Conservation (phyloP, 2,888 invertebrate genomes). For the Parascotia fuliginaria region DNA sequence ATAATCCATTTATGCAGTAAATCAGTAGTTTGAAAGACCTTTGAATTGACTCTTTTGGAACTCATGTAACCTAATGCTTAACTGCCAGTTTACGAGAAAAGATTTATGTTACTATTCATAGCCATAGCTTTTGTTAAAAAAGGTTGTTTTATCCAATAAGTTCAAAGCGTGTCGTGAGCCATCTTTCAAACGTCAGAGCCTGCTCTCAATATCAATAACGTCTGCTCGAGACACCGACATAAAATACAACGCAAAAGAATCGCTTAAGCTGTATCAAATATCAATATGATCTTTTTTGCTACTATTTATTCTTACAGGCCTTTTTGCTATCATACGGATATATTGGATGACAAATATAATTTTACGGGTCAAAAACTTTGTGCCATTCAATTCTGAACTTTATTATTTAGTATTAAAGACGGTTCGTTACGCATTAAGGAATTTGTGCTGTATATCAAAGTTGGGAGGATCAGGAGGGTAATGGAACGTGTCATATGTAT, state of each 20-base stretch:
- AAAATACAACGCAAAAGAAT: constrained; percentile 28
- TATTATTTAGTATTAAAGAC: constrained; percentile 10
- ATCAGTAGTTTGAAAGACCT: no score
- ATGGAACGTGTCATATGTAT: constrained; percentile 75
- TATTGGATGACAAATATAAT: constrained; percentile 29
- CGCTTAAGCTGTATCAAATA: constrained; percentile 43
- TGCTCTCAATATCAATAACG: neutral
- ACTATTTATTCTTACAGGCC: constrained; percentile 31
- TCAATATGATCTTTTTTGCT: constrained; percentile 34
- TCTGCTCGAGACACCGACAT: constrained; percentile 2
- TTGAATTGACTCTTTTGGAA: no score
- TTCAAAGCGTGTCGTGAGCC: neutral
- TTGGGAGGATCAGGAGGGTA: constrained; percentile 57
- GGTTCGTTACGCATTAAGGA: constrained; percentile 3
- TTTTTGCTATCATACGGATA: constrained; percentile 35
- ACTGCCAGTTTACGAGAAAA: no score
- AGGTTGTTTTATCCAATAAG: neutral
- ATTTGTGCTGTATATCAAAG: constrained; percentile 14
- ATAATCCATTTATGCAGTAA: no score
- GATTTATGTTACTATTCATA: no score
- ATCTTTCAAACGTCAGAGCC: neutral
- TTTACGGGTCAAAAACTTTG: constrained; percentile 13
- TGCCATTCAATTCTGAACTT: constrained; percentile 23
- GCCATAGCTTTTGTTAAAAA: no score
- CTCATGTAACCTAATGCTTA: no score